These are phyloP conservation scores for Lycocerus yunnanus DNA, from an alignment of 2,888 invertebrate species.

Conservation along the genomic window DNA sequence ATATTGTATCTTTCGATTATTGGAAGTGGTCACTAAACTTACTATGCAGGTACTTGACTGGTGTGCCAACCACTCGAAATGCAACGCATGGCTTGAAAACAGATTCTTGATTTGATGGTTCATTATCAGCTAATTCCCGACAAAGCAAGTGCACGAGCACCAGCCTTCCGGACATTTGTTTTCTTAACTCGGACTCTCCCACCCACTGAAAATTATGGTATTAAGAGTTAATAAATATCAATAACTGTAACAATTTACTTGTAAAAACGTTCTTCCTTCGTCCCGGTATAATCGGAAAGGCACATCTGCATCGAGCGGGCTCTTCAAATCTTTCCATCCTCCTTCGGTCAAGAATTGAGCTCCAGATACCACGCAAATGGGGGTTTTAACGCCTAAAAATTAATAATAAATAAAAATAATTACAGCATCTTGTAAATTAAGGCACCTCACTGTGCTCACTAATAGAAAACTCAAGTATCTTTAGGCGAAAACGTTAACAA, in stretches of 20 bases:
- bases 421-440: background rate
- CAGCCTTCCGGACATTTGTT: constrained; percentile 79
- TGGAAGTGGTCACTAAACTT: constrained; percentile 46
- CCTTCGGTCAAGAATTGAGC: constrained; percentile 79
- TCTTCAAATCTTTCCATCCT: constrained; percentile 81
- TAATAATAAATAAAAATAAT: background rate
- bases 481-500: background rate
- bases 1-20: background rate
- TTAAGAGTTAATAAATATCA: background rate
- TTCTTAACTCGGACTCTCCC: constrained; percentile 77
- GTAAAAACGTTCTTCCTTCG: constrained; percentile 79
- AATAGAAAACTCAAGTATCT: background rate
- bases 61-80: constrained; percentile 83
- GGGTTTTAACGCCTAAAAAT: constrained; percentile 71
- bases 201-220: constrained; percentile 69
- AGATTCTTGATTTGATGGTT: constrained; percentile 57
- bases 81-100: constrained; percentile 86
- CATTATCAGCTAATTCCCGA: constrained; percentile 63
- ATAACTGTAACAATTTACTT: constrained; percentile 59
- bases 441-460: background rate
- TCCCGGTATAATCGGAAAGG: constrained; percentile 83
- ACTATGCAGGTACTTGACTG: constrained; percentile 68
- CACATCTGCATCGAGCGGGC: constrained; percentile 75
- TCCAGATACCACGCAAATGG: constrained; percentile 84
- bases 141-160: constrained; percentile 81